Evolutionary conservation across 2,888 invertebrate genomes (phyloP).

Genomic region (Gastrophysa polygoni): DNA sequence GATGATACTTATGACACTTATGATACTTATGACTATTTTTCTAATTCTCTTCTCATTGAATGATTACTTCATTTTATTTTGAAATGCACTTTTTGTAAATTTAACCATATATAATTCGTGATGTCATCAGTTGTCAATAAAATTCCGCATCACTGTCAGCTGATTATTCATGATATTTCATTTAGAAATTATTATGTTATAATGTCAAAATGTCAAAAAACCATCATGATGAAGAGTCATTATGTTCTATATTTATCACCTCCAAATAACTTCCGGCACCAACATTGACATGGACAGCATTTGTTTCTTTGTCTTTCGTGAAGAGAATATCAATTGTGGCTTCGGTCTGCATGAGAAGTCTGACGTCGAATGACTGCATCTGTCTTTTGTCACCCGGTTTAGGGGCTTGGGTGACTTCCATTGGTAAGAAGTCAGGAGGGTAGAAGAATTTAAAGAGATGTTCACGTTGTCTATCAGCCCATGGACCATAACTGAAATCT

Average conservation of each 20-base stretch:
- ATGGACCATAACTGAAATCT: conserved; percentile 97
- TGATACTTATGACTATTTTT: no score
- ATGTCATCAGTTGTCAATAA: no score
- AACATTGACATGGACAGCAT: conserved; percentile 94
- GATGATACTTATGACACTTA: no score
- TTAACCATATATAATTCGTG: no score
- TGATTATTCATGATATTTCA: no score
- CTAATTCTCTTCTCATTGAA: no score
- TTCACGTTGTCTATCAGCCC: conserved; percentile 97
- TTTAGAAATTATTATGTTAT: no score
- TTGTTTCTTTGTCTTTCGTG: conserved; percentile 93
- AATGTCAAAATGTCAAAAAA: conserved; percentile 52
- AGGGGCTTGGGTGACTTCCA: conserved; percentile 80
- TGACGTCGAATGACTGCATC: conserved; percentile 91
- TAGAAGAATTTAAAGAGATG: conserved; percentile 95
- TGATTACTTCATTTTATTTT: no score
- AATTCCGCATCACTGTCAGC: no score
- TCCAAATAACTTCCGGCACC: conserved; percentile 96
- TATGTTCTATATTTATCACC: conserved; percentile 40
- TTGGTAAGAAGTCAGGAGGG: conserved; percentile 83
- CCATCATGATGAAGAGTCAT: conserved; percentile 43
- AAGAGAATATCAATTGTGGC: conserved; percentile 96
- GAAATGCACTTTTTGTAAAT: no score
- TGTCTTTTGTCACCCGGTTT: conserved; percentile 87
- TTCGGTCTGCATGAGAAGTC: conserved; percentile 87